phyloP scores from a whole-genome alignment of 2,113 vertebrate species.

The Muntiacus reevesi region DNA sequence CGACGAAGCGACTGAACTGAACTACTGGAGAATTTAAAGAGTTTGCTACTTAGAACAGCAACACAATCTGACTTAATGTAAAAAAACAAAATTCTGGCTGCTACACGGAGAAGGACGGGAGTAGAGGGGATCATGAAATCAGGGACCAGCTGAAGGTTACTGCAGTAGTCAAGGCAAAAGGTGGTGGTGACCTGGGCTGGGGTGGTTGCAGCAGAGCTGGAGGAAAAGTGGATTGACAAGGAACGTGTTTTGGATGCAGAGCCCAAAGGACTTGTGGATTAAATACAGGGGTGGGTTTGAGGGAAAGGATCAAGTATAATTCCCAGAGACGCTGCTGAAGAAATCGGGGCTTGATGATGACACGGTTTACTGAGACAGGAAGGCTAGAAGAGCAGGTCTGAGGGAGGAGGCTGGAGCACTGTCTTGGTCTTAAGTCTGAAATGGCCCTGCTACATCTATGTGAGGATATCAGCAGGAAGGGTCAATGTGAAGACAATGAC shows the following conservation, averaged over 20 bases:
- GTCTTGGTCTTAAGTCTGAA: background rate
- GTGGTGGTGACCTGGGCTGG: background rate
- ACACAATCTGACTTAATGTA: background rate
- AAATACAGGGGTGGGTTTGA: background rate
- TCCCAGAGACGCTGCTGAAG: background rate
- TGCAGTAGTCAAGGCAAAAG: background rate
- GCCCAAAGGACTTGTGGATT: background rate
- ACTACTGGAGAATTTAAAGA: background rate
- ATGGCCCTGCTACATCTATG: background rate
- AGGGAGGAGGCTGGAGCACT: background rate
- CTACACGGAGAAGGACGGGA: background rate
- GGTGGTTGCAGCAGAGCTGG: background rate
- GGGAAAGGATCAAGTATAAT: background rate
- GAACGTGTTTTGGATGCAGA: background rate
- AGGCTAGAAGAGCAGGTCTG: background rate
- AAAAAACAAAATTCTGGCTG: background rate
- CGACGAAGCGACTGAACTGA: rapidly evolving
- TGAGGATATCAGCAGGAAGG: background rate
- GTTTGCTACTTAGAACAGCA: background rate
- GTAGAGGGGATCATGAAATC: background rate
- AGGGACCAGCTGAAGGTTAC: background rate
- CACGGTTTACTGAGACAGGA: background rate
- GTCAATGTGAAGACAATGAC: background rate
- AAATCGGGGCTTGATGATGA: background rate
- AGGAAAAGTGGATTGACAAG: background rate